A percentile compares a stretch with the other conserved stretches of the same genome.
phyloP scores from a whole-genome alignment of 1,140 invertebrate species.

The Euura saliciscinereae region DNA sequence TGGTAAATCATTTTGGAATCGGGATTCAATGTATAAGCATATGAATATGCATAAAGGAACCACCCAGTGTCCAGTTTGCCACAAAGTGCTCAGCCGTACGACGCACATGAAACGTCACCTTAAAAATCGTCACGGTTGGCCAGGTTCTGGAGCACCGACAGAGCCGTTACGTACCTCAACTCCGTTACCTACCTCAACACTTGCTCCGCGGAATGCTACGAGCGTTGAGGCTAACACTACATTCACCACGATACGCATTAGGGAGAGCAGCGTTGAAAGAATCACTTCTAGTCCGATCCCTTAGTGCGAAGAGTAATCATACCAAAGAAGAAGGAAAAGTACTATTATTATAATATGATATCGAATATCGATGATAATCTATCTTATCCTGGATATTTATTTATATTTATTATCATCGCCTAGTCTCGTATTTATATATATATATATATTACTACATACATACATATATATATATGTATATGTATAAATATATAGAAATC shows the following conservation, averaged over 20 bases:
- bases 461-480: background rate
- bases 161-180: conserved; percentile 25
- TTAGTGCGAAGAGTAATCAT: conserved; percentile 41
- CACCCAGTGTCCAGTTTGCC: conserved; percentile 60
- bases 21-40: conserved; percentile 63
- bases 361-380: too few relatives aligned
- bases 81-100: conserved; percentile 60
- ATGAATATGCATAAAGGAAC: conserved; percentile 63
- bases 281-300: conserved; percentile 61
- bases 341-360: background rate
- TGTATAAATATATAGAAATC: background rate
- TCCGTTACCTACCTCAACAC: conserved; percentile 31
- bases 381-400: too few relatives aligned
- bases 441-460: background rate
- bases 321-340: background rate
- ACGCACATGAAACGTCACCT: conserved; percentile 60
- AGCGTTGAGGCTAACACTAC: conserved; percentile 43
- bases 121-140: conserved; percentile 58
- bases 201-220: conserved; percentile 32
- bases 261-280: conserved; percentile 58
- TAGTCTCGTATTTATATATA: background rate
- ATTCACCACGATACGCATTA: conserved; percentile 56
- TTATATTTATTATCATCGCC: too few relatives aligned
- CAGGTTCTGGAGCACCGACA: conserved; percentile 37
- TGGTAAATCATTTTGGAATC: conserved; percentile 62